These are phyloP conservation scores for Crepidodera aurea DNA, from an alignment of 2,888 invertebrate species.

Conservation along the genomic window DNA sequence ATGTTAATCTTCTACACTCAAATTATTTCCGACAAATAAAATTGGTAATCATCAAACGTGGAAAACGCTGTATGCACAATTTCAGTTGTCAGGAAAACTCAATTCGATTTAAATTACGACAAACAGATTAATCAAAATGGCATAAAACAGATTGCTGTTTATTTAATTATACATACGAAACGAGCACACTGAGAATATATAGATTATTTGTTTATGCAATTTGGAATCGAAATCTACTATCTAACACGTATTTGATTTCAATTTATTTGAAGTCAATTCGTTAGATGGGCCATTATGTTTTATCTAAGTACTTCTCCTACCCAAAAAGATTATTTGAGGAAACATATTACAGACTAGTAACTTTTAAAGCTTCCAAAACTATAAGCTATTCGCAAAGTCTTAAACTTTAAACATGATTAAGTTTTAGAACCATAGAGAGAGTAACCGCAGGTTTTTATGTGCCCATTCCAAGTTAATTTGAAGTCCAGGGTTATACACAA, in stretches of 20 bases:
- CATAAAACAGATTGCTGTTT: conserved; percentile 30
- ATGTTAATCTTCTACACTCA: background rate
- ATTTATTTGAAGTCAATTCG: background rate
- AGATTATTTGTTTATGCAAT: background rate
- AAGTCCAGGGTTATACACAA: too few relatives aligned
- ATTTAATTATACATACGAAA: conserved; percentile 12
- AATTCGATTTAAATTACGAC: conserved; percentile 19
- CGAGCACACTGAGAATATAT: conserved; percentile 5
- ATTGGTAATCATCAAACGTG: conserved; percentile 2
- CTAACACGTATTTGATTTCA: too few relatives aligned
- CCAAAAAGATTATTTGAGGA: too few relatives aligned
- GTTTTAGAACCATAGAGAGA: too few relatives aligned
- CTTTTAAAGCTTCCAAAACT: too few relatives aligned
- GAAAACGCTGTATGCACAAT: conserved; percentile 11
- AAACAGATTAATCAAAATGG: conserved; percentile 34
- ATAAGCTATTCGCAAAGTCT: too few relatives aligned
- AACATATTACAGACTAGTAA: too few relatives aligned
- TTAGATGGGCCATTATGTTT: too few relatives aligned
- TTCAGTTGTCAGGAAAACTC: conserved; percentile 22
- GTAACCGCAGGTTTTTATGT: too few relatives aligned
- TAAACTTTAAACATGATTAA: too few relatives aligned
- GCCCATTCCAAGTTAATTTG: too few relatives aligned
- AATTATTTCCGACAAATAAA: conserved; percentile 3
- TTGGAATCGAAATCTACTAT: background rate
- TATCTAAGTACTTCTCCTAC: too few relatives aligned